These are phyloP conservation scores for Chloropsis hardwickii DNA, from an alignment of 2,113 vertebrate genomes.

Conservation along the genomic window DNA sequence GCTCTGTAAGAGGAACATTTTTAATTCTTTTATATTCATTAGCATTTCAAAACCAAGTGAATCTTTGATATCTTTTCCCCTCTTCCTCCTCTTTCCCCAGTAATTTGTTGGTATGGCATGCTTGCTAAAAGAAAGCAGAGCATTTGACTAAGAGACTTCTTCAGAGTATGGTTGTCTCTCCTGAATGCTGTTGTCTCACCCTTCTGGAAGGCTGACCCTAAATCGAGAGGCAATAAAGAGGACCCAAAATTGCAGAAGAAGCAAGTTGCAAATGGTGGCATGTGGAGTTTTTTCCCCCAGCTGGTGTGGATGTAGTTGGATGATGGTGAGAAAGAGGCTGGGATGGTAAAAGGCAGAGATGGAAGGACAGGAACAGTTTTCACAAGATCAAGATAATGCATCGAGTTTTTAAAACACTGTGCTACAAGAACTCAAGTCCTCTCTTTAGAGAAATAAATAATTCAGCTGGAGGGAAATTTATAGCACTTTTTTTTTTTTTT, in stretches of 20 bases:
- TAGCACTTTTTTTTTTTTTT: background rate
- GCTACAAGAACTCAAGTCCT: background rate
- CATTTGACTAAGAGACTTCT: background rate
- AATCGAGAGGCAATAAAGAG: background rate
- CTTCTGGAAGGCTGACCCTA: background rate
- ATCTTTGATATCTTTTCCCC: background rate
- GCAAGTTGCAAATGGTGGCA: background rate
- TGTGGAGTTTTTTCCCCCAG: background rate
- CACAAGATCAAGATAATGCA: background rate
- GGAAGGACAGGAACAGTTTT: conserved; percentile 11
- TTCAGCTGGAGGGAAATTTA: background rate
- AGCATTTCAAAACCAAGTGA: background rate
- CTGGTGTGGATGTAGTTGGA: background rate
- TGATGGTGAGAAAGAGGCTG: background rate
- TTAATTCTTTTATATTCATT: background rate
- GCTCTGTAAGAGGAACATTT: background rate
- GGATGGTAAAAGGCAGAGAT: background rate
- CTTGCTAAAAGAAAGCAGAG: background rate
- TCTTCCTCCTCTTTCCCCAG: background rate
- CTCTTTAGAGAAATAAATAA: conserved; percentile 10
- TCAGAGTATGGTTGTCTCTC: background rate
- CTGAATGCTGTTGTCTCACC: background rate
- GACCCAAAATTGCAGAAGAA: background rate
- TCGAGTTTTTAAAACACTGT: background rate
- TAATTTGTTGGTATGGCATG: background rate